Evolutionary conservation across 23 tunicate species (phyloP).

Genomic region (Botrylloides violaceus): DNA sequence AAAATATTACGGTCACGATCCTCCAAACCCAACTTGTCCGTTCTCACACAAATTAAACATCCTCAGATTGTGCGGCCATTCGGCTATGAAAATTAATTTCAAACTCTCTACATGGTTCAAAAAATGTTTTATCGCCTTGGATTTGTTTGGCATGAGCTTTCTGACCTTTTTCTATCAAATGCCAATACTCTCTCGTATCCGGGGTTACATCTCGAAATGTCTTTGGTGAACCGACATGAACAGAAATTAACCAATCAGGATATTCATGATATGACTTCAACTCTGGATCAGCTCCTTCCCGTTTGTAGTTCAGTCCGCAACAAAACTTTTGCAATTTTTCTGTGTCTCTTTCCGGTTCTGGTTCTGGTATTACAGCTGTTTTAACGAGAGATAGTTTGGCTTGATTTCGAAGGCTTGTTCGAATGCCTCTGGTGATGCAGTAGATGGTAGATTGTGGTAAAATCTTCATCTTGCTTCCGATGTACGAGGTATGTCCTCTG

Average conservation of each 20-base stretch:
- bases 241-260: constrained; percentile 73
- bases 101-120: constrained; percentile 18
- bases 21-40: too few relatives aligned
- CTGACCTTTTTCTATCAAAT: constrained; percentile 12
- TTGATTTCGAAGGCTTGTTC: too few relatives aligned
- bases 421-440: too few relatives aligned
- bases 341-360: constrained; percentile 67
- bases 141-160: constrained; percentile 13
- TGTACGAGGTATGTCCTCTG: too few relatives aligned
- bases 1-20: too few relatives aligned
- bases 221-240: constrained; percentile 52
- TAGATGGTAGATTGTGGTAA: too few relatives aligned
- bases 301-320: constrained; percentile 60
- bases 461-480: too few relatives aligned
- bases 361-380: constrained; percentile 13
- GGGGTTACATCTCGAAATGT: constrained; percentile 40
- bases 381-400: too few relatives aligned
- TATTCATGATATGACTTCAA: constrained; percentile 67
- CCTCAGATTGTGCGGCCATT: too few relatives aligned
- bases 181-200: constrained; percentile 68
- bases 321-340: constrained; percentile 44
- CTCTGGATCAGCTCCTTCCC: constrained; percentile 70
- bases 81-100: constrained; percentile 49
- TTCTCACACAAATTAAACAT: too few relatives aligned
- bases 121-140: constrained; percentile 24